Evolutionary conservation across 2,113 vertebrate genomes (phyloP), one percentile per base, ranked within the genome.

Genomic region (Gambusia holbrooki): DNA sequence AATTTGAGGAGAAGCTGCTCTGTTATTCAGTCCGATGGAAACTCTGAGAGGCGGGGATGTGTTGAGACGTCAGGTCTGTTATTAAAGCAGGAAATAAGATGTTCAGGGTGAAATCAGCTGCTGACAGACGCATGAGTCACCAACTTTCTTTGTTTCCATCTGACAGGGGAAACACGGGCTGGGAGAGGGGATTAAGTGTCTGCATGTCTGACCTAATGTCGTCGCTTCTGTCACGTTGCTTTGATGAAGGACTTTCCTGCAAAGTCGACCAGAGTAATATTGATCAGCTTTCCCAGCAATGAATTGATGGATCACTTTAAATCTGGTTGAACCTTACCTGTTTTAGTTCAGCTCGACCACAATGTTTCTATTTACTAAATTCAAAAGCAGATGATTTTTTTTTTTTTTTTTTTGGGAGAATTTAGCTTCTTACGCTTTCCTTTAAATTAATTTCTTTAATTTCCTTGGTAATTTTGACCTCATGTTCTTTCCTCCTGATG

Each of bases 11-110:
- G 61, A 12, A 22, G 51, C 1, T 48, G 66, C 58, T 79, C 11
- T 72, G 71, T 80, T 62, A 75, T 82, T 69, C 12, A 32, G n/a
- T 14, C 8, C 65, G 58, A 77, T 51, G 66, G 51, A 54, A 73
- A 63, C 68, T 68, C 58, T 33, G 29, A 61, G 51, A 27, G 45
- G 11, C 70, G 81, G 77, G 40, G 82, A 82, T 73, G 74, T 63
- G 68, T 67, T 13, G 45, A 2, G 14, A 22, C 69, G 45, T 62
- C 17, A 69, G 51, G 32, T 73, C 74, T 85, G 84, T 85, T 67
- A 84, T 89, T 87, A 82, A 9, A 48, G 19, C 35, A 68, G 79
- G 81, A 79, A 79, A 79, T 63, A 19, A 69, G 48, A 61, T 29
- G 79, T 65, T 71, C 4, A 30, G n/a, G 29, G 58, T 76, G 61